Evolutionary conservation across 2,797 vertebrate genomes (phyloP), one percentile per base, ranked within the genome.

Genomic region (Leptatherina wallacei): DNA sequence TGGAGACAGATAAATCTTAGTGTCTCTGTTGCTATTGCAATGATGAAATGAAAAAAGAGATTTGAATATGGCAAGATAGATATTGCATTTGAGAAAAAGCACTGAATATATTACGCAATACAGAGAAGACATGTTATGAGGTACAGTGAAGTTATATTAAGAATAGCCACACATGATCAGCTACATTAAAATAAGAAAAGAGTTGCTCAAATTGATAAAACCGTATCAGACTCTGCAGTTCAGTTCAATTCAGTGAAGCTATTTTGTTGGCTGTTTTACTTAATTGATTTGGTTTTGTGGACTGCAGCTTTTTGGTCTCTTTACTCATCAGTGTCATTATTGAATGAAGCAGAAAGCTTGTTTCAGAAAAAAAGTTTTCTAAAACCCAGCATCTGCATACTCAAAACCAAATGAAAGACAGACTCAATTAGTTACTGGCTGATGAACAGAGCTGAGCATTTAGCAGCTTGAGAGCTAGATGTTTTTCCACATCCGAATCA

Each of bases 391-490:
- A 4, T 33, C 24, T 38, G 16, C 33, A 56, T 56, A 35, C 35
- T 33, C 16, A 54, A 30, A 64, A 57, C 0, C 3, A 67, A 68
- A 56, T 30, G 6, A 35, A 14, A 22, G 35, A n/a, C 38, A 32
- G 36, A 14, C 24, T 12, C 44, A 5, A 6, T 47, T 58, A 44
- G 16, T 4, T 18, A 49, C 24, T 9, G 47, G 55, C 20, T 65
- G 65, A n/a, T 66, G 29, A 70, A 66, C 52, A 70, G 2, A 55
- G 16, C 9, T 16, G 59, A 61, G 27, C 35, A 14, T 55, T 69
- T 55, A 32, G 49, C 6, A n/a, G 51, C 30, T 51, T 42, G 22
- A 33, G 29, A 76, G 56, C 18, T 32, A 61, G 2, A 16, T 65
- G 40, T 49, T 61, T 52, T 52, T 18, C 20, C 38, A 60, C 32